Evolutionary conservation across 2,888 invertebrate genomes (phyloP).

Genomic region (Parochlus steinenii): DNA sequence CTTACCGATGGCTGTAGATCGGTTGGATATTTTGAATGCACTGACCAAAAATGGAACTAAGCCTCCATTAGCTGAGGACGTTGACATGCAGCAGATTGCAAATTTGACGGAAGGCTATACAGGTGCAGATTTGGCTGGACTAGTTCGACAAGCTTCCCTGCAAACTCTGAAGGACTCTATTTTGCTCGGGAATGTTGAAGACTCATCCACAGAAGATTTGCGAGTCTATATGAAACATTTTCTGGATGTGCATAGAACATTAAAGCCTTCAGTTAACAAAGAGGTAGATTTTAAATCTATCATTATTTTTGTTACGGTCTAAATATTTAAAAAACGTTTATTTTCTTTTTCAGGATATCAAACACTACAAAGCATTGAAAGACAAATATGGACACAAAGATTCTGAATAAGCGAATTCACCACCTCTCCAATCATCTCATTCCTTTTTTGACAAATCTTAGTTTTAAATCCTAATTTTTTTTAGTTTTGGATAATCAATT

Average conservation of each 20-base stretch:
- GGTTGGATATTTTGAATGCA: slow-evolving; percentile 75
- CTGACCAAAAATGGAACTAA: slow-evolving; percentile 76
- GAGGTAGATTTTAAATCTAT: slow-evolving; percentile 34
- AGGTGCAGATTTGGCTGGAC: slow-evolving; percentile 84
- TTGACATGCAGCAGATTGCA: slow-evolving; percentile 55
- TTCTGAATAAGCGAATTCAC: no score
- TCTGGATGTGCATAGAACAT: slow-evolving; percentile 53
- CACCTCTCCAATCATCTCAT: no score
- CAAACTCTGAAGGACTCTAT: slow-evolving; percentile 65
- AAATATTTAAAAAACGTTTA: not conserved
- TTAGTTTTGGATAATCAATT: no score
- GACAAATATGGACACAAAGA: slow-evolving; percentile 48
- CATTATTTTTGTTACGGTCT: slow-evolving; percentile 5
- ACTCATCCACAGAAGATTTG: slow-evolving; percentile 36
- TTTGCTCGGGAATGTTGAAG: no score
- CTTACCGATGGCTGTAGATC: slow-evolving; percentile 60
- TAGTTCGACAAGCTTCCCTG: slow-evolving; percentile 76
- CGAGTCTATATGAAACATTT: slow-evolving; percentile 57
- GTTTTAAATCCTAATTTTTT: no score
- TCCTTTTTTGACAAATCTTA: no score
- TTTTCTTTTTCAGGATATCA: slow-evolving; percentile 40
- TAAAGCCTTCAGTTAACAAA: slow-evolving; percentile 72
- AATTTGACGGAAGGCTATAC: slow-evolving; percentile 61
- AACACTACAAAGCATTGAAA: slow-evolving; percentile 57
- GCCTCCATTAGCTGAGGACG: slow-evolving; percentile 59